Evolutionary conservation across 53 echinoderm and acorn worm species (phyloP).

Genomic region (Hippasteria phrygiana): DNA sequence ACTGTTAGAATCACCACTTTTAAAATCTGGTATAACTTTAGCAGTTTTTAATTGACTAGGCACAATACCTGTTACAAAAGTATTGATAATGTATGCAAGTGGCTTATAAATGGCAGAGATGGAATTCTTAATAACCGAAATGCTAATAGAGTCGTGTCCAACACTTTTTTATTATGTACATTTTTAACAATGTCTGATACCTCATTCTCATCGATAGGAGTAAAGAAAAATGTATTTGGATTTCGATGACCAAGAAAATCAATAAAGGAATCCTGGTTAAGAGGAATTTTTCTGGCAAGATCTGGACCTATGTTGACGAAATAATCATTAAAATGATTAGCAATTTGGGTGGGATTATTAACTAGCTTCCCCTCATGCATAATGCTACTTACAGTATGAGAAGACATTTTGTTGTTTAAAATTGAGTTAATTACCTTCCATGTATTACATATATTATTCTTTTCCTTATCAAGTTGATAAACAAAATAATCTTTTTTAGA

Average conservation of each 20-base stretch:
- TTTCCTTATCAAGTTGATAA: background rate
- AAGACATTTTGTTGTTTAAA: background rate
- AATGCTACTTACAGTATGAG: background rate
- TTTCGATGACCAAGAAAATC: background rate
- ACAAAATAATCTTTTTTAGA: too few species aligned
- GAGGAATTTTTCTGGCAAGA: background rate
- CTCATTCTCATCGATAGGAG: background rate
- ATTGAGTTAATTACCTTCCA: background rate
- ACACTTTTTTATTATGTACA: background rate
- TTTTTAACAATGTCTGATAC: background rate
- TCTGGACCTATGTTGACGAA: constrained; percentile 18
- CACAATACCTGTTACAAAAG: background rate
- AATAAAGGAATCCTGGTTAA: background rate
- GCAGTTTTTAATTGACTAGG: constrained; percentile 11
- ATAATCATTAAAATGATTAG: constrained; percentile 4
- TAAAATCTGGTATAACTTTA: constrained; percentile 5
- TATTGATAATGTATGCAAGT: too few species aligned
- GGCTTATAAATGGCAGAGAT: too few species aligned
- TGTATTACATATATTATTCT: background rate
- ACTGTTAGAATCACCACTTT: too few species aligned
- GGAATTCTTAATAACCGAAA: too few species aligned
- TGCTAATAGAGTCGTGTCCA: constrained; percentile 4
- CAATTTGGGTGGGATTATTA: background rate
- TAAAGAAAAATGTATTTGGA: constrained; percentile 4
- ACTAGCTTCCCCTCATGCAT: background rate